Evolutionary conservation across 92 coral and sea anemone genomes (phyloP), one percentile per base, ranked within the genome.

Genomic region (Palythoa grandiflora): DNA sequence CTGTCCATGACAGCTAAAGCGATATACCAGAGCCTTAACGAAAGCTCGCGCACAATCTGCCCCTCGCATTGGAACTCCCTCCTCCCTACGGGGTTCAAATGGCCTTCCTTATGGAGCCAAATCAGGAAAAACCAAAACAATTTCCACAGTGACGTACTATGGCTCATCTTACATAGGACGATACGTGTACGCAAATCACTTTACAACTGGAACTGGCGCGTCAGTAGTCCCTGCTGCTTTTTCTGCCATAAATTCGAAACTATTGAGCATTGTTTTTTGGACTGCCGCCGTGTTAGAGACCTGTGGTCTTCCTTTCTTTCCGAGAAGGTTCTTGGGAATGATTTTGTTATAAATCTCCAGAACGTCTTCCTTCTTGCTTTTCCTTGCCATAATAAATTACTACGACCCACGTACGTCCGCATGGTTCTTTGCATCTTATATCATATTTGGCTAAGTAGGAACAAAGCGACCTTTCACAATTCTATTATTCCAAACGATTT

Each of bases 231-330:
- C 44, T 36, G 39, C 52, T 72, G 76, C 20, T 48, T n/a, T 16
- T 6, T 7, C 52, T 72, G 76, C 16, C 4, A 36, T 19, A 35
- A 16, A 3, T 13, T n/a, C 0, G 76, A 72, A 72, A 72, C 52
- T 8, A 72, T 72, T 48, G 52, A 72, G 39, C 76, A 72, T n/a
- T 72, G 76, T 48, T 72, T 72, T 6, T 5, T 72, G 1, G 76
- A 72, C 12, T 72, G 76, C 52, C 52, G 48, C 76, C 50, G 52
- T 1, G 52, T 38, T 5, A 0, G 1, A 6, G 20, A 15, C 2
- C 38, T 72, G 39, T 72, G 76, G 76, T 9, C 10, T 36, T 0
- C 12, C 38, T 5, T 72, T 1, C 13, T 2, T 8, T 17, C 36
- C 70, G 21, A 63, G 1, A 63, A 63, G 21, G 20, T 3, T 1